These are phyloP conservation scores for Adelognathus sp. DNA, from an alignment of 2,888 invertebrate genomes.

Conservation along the genomic window DNA sequence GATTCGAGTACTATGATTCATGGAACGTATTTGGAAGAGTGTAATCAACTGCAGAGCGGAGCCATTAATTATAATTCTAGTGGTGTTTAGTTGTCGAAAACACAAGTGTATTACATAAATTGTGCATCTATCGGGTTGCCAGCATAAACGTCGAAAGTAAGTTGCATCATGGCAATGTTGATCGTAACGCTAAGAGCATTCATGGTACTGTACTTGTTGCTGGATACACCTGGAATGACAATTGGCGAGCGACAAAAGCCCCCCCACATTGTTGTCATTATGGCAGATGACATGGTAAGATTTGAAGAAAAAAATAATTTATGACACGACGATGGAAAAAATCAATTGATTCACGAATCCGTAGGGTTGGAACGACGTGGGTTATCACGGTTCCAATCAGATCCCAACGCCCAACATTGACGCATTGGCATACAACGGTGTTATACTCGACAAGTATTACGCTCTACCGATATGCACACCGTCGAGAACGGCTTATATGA, in stretches of 20 bases:
- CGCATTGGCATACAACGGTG: slow-evolving; percentile 90
- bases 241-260: background rate
- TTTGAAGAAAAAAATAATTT: too few species aligned
- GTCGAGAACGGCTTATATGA: slow-evolving; percentile 90
- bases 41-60: too few species aligned
- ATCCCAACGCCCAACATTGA: slow-evolving; percentile 95
- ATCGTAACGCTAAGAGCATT: background rate
- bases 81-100: too few species aligned
- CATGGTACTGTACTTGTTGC: slow-evolving; percentile 1
- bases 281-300: slow-evolving; percentile 83
- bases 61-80: too few species aligned
- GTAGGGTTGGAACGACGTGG: slow-evolving; percentile 96
- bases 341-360: background rate
- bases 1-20: too few species aligned
- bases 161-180: background rate
- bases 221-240: background rate
- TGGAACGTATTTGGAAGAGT: too few species aligned
- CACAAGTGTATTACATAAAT: too few species aligned
- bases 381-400: slow-evolving; percentile 93
- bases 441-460: slow-evolving; percentile 93
- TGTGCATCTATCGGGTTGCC: background rate
- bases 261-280: slow-evolving; percentile 83
- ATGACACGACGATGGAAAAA: too few species aligned
- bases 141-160: background rate
- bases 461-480: slow-evolving; percentile 93